Evolutionary conservation across 2,797 vertebrate species (phyloP), one percentile per base, ranked within the genome.

Genomic region (Novumbra hubbsi): DNA sequence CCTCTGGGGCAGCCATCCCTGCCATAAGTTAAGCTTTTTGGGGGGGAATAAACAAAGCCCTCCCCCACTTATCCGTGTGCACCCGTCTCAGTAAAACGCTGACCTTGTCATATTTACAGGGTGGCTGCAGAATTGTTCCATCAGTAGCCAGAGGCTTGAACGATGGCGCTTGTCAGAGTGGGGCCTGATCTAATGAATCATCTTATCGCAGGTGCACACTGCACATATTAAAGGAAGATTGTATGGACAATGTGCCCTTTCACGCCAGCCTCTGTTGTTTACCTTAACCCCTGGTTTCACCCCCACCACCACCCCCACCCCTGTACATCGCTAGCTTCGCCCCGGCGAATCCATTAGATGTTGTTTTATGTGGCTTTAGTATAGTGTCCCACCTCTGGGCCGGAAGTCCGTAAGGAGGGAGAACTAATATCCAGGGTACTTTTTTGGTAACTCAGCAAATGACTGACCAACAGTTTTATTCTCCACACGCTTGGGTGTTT

Each of bases 51-150:
- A 95, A 93, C 92, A 95, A 94, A 94, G 89, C 90, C 91, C 84
- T 90, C 88, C 92, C 88, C 81, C 84, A 88, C 82, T 87, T 85
- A 87, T 88, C 88, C 81, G 45, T 81, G 83, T 82, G 80, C 65
- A 81, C 85, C 88, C 91, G 90, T 89, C 87, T 85, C 89, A 90
- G 87, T 92, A 96, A 96, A 96, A 94, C 80, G 96, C 96, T 98
- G 96, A 98, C 96, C 96, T 97, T 98, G 95, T 97, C 96, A 94
- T 96, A 96, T 97, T 98, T 95, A 94, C 94, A 94, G 94, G 94
- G 94, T 89, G 91, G 94, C 94, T 95, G 92, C 92, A 95, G 95
- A 95, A 97, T 97, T 96, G 95, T 96, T 96, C 96, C 95, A 94
- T 98, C 96, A 96, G 95, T 96, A 96, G 94, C 95, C 94, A 85